Evolutionary conservation across 2,888 invertebrate genomes (phyloP), one percentile per base, ranked within the genome.

Genomic region (Hyppa rectilinea): DNA sequence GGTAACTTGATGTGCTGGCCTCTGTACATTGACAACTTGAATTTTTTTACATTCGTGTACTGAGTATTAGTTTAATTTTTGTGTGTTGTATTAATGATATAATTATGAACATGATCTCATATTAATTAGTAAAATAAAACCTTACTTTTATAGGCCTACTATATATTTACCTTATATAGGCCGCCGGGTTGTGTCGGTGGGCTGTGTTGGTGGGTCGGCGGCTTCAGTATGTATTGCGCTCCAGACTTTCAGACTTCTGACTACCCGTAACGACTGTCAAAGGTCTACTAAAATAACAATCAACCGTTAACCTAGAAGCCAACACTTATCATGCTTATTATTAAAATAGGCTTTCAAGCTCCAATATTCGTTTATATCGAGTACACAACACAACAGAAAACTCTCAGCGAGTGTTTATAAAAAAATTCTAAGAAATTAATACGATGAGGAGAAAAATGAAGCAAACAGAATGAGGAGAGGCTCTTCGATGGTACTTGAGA

Each of bases 361-460:
- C 31, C 31, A 56, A 52, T 47, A 60, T 49, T 61, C 49, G 20
- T 59, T 77, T 60, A 43, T 36, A 36, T 65, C 20, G 29, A 75
- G 65, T 4, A 26, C 60, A 49, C 10, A 45, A 66, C 49, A 72
- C 45, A 68, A 76, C 52, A 81, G 70, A 67, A 72, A 78, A 34
- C 66, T 43, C 55, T 60, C 69, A 61, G 62, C 56, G 69, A 69
- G 64, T 74, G 74, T 85, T 85, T 85, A 85, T 83, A 80, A 87
- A 87, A 70, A 84, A 88, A 56, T 86, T 85, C 83, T 85, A 82
- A 87, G 87, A 88, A 81, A 87, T 87, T 87, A 90, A 89, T 88
- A 87, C 85, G 78, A 63, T 63, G 66, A 68, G 76, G 83, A 82
- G 73, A 79, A 83, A 83, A 86, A 85, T 82, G 78, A 83, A 80